Evolutionary conservation across 2,113 vertebrate genomes (phyloP).

Genomic region (Chrysochloris asiatica): DNA sequence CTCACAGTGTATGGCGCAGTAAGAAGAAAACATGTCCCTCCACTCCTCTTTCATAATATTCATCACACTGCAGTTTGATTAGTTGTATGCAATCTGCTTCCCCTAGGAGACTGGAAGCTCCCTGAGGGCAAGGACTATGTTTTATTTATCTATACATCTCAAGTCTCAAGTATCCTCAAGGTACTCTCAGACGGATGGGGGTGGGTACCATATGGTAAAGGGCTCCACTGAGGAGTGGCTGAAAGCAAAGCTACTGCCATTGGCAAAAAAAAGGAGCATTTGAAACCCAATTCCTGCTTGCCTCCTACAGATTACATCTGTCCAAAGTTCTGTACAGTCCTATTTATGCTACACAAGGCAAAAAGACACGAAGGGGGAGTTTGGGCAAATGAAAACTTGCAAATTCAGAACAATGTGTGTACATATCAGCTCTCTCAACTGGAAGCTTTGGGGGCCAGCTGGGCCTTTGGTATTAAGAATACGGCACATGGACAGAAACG

Average conservation of each 20-base stretch:
- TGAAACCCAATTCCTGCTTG: constrained; percentile 41
- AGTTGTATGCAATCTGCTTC: background rate
- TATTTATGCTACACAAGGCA: background rate
- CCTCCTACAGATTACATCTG: constrained; percentile 49
- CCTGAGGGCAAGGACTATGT: background rate
- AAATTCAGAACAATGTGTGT: background rate
- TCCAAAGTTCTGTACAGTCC: background rate
- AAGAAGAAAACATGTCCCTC: constrained; percentile 9
- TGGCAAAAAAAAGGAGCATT: constrained; percentile 45
- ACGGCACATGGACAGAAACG: background rate
- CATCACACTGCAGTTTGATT: background rate
- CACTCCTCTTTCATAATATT: background rate
- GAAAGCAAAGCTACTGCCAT: constrained; percentile 45
- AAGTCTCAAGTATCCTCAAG: background rate
- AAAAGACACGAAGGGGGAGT: background rate
- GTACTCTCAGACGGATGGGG: background rate
- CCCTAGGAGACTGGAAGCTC: constrained; percentile 6
- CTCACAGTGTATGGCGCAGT: background rate
- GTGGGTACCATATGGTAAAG: background rate
- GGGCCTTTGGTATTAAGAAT: no score
- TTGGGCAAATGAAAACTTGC: background rate
- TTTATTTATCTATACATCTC: constrained; percentile 13
- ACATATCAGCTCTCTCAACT: background rate
- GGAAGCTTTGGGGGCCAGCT: background rate
- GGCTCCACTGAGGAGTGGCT: background rate